A percentile compares a stretch with the other conserved stretches of the same genome.
phyloP scores from a whole-genome alignment of 2,888 invertebrate species.

The Pammene aurita region DNA sequence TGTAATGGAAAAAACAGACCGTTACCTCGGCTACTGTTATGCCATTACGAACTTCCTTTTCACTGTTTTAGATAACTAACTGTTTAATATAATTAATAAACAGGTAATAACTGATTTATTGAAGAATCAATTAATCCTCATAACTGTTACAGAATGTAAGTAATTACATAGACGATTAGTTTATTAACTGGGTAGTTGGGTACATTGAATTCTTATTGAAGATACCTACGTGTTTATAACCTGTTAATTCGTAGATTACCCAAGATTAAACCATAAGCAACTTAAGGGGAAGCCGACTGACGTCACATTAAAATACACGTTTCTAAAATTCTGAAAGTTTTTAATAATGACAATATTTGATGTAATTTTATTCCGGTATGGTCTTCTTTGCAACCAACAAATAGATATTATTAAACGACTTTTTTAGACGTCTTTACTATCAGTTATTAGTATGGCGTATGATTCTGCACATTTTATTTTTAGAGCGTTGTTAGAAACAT shows the following conservation, averaged over 20 bases:
- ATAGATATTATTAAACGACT: too few species aligned
- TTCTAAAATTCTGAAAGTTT: too few species aligned
- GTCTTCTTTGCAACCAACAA: too few species aligned
- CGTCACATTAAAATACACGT: too few species aligned
- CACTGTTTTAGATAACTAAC: slow-evolving; percentile 40
- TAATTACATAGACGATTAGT: slow-evolving; percentile 1
- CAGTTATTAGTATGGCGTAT: too few species aligned
- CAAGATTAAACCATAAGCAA: too few species aligned
- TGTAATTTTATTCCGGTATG: too few species aligned
- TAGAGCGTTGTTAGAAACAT: not conserved
- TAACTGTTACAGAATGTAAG: slow-evolving; percentile 13
- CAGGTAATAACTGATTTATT: slow-evolving; percentile 4
- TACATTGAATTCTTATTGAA: not conserved
- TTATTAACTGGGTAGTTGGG: too few species aligned
- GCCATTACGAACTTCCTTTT: slow-evolving; percentile 45
- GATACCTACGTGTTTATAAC: not conserved
- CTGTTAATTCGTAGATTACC: too few species aligned
- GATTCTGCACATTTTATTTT: not conserved
- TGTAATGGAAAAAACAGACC: slow-evolving; percentile 1
- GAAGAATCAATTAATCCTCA: slow-evolving; percentile 27
- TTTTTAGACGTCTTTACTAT: too few species aligned
- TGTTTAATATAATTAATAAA: slow-evolving; percentile 8
- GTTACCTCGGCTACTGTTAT: slow-evolving; percentile 48
- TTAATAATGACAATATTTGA: too few species aligned
- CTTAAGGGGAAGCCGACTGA: too few species aligned